phyloP scores from a whole-genome alignment of 2,113 vertebrate genomes.

The Naja naja region DNA sequence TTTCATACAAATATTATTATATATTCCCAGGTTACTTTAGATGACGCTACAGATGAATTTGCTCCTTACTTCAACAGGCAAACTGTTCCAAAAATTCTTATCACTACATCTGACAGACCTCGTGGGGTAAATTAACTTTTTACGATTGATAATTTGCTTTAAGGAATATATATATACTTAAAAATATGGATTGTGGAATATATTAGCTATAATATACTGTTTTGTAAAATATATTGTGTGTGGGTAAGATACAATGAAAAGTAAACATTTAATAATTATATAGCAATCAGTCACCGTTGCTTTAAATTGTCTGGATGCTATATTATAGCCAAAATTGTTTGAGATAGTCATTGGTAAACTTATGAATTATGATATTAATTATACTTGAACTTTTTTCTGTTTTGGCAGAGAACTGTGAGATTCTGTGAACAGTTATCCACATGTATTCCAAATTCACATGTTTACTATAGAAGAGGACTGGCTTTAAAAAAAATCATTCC shows the following conservation, averaged over 20 bases:
- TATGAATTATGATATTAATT: background rate
- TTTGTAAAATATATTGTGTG: background rate
- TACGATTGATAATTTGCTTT: background rate
- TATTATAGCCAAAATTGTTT: background rate
- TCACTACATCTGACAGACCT: constrained; percentile 95
- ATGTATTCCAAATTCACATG: constrained; percentile 88
- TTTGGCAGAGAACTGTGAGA: constrained; percentile 86
- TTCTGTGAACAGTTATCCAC: constrained; percentile 90
- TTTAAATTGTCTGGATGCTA: background rate
- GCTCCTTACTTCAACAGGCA: constrained; percentile 92
- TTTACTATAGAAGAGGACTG: constrained; percentile 94
- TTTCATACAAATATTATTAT: constrained; percentile 3
- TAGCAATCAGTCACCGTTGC: background rate
- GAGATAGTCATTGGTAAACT: background rate
- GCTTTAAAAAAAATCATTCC: constrained; percentile 94
- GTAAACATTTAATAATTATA: background rate
- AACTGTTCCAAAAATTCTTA: constrained; percentile 95
- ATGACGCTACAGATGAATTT: constrained; percentile 97
- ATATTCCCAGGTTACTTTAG: constrained; percentile 84
- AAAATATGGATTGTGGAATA: background rate
- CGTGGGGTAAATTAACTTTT: constrained; percentile 79
- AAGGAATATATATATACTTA: background rate
- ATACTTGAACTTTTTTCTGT: background rate
- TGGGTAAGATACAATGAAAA: background rate
- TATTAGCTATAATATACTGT: background rate